phyloP scores from a whole-genome alignment of 2,113 vertebrate genomes.

The Centropus unirufus region DNA sequence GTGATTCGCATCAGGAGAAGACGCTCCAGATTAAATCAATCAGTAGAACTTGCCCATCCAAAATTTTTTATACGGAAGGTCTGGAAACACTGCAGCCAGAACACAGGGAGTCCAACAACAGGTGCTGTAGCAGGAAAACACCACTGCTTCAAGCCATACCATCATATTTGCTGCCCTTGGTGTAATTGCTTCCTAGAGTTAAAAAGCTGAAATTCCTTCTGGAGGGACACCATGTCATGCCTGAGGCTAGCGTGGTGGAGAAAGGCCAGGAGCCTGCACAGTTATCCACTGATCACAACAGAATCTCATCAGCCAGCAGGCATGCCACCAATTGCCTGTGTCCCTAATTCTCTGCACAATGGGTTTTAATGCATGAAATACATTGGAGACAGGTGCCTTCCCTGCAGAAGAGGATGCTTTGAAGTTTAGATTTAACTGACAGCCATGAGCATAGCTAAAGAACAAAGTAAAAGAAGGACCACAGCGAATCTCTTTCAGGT shows the following conservation, averaged over 20 bases:
- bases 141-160: not conserved
- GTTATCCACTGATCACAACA: not conserved
- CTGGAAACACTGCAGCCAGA: not conserved
- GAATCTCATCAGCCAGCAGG: not conserved
- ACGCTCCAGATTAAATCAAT: fast-evolving
- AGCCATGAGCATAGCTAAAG: not conserved
- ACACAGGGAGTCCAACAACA: not conserved
- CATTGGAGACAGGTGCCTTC: fast-evolving
- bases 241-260: not conserved
- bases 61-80: not conserved
- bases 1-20: not conserved
- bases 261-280: not conserved
- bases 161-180: not conserved
- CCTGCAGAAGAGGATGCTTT: fast-evolving
- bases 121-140: not conserved
- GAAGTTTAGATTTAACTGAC: not conserved
- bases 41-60: not conserved
- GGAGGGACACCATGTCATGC: fast-evolving
- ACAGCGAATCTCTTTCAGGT: fast-evolving
- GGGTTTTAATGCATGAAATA: not conserved
- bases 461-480: not conserved
- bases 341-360: fast-evolving
- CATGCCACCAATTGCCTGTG: fast-evolving
- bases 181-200: not conserved
- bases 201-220: not conserved